Percentiles rank a stretch among this genome's conserved stretches.
Evolutionary conservation across 2,113 vertebrate genomes (phyloP).

Genomic region (Cheilinus undulatus): DNA sequence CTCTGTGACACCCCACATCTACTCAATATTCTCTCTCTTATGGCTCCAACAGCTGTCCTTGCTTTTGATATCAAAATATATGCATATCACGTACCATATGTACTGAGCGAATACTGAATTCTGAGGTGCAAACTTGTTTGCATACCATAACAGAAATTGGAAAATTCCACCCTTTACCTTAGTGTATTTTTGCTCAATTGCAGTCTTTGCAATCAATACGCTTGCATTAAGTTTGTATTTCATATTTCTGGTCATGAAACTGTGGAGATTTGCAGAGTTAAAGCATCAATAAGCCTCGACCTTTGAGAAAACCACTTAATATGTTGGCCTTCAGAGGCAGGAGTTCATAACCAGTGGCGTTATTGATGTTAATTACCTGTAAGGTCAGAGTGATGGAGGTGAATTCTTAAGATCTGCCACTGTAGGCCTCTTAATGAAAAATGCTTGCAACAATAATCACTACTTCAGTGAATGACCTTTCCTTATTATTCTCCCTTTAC

Average conservation of each 20-base stretch:
- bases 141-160: background rate
- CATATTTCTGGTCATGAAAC: conserved; percentile 1
- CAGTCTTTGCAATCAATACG: background rate
- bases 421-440: conserved; percentile 1
- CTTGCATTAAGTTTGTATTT: conserved; percentile 4
- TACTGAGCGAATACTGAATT: conserved; percentile 12
- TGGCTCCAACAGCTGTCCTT: conserved; percentile 45
- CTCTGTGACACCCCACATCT: conserved; percentile 42
- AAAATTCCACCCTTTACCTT: background rate
- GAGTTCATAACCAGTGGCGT: conserved; percentile 4
- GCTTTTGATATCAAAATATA: conserved; percentile 34
- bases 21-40: conserved; percentile 47
- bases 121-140: background rate
- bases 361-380: conserved; percentile 14
- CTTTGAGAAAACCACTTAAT: background rate
- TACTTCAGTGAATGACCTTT: conserved; percentile 28
- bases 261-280: background rate
- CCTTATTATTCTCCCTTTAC: background rate
- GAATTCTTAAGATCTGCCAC: conserved; percentile 18
- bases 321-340: conserved; percentile 36
- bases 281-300: conserved; percentile 6
- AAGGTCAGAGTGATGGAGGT: conserved; percentile 29
- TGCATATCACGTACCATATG: conserved; percentile 26
- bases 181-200: background rate
- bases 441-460: background rate